phyloP scores from a whole-genome alignment of 1,140 invertebrate genomes.

The Aphaenogaster ashmeadi region DNA sequence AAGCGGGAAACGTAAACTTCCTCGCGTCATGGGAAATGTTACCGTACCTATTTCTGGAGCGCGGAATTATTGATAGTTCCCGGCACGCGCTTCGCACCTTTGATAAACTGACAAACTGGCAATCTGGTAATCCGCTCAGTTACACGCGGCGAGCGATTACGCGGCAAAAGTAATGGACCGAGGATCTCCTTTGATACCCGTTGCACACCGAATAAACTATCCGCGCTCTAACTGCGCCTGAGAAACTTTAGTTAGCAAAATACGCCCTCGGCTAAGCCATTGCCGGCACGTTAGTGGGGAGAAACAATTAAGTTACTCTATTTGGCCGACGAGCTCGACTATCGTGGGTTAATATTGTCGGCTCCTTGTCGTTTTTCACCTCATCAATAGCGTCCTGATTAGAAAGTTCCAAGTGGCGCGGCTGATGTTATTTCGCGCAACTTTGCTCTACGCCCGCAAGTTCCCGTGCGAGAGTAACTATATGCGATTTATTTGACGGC shows the following conservation, averaged over 20 bases:
- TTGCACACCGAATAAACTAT: constrained; percentile 37
- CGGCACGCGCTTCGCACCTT: not conserved
- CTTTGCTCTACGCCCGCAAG: constrained; percentile 12
- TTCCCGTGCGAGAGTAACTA: not conserved
- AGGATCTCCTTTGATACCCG: constrained; percentile 8
- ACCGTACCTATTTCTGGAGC: not conserved
- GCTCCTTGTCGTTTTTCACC: not conserved
- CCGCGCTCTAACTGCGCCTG: not conserved
- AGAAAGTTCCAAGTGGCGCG: constrained; percentile 35
- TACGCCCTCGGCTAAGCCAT: constrained; percentile 49
- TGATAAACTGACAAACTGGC: constrained; percentile 3
- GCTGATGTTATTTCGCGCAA: constrained; percentile 24
- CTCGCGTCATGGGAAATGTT: not conserved
- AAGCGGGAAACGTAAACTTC: not conserved
- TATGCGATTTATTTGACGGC: not conserved
- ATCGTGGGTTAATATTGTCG: constrained; percentile 40
- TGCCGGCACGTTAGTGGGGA: constrained; percentile 42
- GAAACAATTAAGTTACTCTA: constrained; percentile 60
- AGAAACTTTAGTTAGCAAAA: constrained; percentile 58
- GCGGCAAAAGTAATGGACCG: constrained; percentile 5
- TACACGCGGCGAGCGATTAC: not conserved
- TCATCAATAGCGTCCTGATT: constrained; percentile 45
- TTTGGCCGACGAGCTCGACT: constrained; percentile 11
- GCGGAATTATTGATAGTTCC: not conserved
- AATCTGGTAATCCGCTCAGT: constrained; percentile 19